Conservation (phyloP, 2,888 invertebrate genomes). For the Beris chalybata region DNA sequence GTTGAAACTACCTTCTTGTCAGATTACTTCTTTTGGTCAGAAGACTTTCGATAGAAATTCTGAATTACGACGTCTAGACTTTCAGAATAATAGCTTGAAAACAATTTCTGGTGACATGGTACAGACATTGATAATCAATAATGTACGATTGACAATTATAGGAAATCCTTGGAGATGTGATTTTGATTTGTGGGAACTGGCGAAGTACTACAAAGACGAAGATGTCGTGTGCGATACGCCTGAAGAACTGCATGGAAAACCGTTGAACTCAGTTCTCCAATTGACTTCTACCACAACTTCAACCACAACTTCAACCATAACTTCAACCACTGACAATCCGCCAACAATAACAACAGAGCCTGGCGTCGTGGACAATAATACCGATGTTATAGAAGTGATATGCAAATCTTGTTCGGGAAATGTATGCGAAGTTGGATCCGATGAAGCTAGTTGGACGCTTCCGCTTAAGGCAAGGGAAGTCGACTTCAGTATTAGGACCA, state of each 20-base stretch:
- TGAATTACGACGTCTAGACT: background rate
- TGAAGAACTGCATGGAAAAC: background rate
- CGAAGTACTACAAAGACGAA: background rate
- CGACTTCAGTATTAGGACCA: constrained; percentile 41
- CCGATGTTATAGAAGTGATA: background rate
- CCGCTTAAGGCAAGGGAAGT: background rate
- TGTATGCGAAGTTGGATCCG: background rate
- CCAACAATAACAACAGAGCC: background rate
- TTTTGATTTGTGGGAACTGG: background rate
- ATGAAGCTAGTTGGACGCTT: too few relatives aligned
- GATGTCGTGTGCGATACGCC: constrained; percentile 5
- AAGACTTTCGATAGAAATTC: background rate
- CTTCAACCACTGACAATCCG: background rate
- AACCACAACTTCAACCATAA: background rate
- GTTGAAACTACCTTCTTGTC: background rate
- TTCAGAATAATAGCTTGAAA: background rate
- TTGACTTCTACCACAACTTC: background rate
- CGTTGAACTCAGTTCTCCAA: background rate
- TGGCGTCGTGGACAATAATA: background rate
- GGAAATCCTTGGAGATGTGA: constrained; percentile 20
- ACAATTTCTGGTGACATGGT: background rate
- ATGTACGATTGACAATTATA: background rate
- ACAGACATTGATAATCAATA: background rate
- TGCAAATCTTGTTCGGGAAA: background rate
- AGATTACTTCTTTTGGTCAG: background rate